Percentiles rank a stretch among this genome's conserved stretches.
Conservation (phyloP, 2,888 invertebrate species). For the Xestia sexstrigata region DNA sequence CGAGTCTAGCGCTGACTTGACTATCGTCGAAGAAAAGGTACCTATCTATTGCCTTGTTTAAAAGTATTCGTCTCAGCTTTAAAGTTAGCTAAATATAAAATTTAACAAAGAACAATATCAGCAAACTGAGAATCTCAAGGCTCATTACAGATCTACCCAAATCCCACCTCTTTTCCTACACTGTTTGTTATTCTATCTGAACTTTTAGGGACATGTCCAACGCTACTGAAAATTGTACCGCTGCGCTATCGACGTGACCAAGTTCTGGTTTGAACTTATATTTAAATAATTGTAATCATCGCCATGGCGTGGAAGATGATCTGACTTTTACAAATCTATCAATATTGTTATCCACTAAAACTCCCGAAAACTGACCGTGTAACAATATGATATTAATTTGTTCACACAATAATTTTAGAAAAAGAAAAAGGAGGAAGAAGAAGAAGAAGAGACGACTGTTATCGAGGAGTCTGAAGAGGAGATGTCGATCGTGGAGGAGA, state of each 20-base stretch:
- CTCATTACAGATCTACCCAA: neutral
- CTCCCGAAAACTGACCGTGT: neutral
- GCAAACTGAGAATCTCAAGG: neutral
- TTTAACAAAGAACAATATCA: no score
- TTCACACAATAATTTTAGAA: conserved; percentile 75
- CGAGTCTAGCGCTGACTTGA: conserved; percentile 96
- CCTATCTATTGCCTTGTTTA: conserved; percentile 17
- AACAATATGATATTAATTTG: neutral
- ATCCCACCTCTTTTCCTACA: neutral
- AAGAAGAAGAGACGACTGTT: conserved; percentile 85
- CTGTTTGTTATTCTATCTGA: neutral
- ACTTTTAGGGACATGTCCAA: neutral
- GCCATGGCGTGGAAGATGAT: no score
- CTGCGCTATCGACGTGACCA: neutral
- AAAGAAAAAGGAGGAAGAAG: conserved; percentile 88
- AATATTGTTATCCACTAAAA: neutral
- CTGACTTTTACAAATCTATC: neutral
- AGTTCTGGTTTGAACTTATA: neutral
- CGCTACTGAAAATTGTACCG: neutral
- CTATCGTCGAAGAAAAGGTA: conserved; percentile 92
- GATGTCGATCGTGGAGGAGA: conserved; percentile 87
- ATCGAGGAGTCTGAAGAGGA: conserved; percentile 89
- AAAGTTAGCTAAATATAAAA: neutral
- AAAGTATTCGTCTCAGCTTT: neutral
- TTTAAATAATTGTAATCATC: neutral